Evolutionary conservation across 2,888 invertebrate genomes (phyloP), one percentile per base, ranked within the genome.

Genomic region (Baccha elongata): DNA sequence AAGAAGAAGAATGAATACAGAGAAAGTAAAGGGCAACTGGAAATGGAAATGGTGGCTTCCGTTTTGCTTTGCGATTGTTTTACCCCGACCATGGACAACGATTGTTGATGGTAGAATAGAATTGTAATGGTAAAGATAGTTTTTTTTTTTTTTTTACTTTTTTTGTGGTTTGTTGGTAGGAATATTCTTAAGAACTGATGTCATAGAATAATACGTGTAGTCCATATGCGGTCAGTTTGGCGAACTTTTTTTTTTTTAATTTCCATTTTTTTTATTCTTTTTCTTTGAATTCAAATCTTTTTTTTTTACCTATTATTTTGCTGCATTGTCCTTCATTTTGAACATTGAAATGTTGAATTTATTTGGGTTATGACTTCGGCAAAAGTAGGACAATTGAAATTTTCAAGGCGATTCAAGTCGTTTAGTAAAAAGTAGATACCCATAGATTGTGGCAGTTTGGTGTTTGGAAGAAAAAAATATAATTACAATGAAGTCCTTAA

Each of bases 301-400:
- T 46, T 40, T 42, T 44, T 48, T 48, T 79, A 1, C 4, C 21
- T 55, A 58, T 68, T 75, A 75, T 71, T 76, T 65, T 81, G 65
- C 81, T 81, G 75, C 81, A 81, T 65, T 81, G 81, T 71, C 81
- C 81, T 81, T 81, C 81, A 67, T 71, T 81, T 76, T 11, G 81
- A 69, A 81, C 76, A 81, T 81, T 81, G 81, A 81, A 81, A 81
- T 81, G 81, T 81, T 76, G 53, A 37, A 71, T 44, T 67, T 64
- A 73, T 58, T 60, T 76, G 37, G 76, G 81, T 71, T 76, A 76
- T 60, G 71, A 81, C 60, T 71, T 65, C 29, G 40, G 19, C 65
- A 26, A 71, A 81, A 81, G 71, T 81, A 69, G 81, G 64, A 67
- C 81, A 76, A 67, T 81, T 76, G 53, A 62, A 67, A 71, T 71